A percentile compares a stretch with the other conserved stretches of the same genome.
These are phyloP conservation scores for Trichonephila inaurata DNA, from an alignment of 1,140 invertebrate genomes.

Conservation along the genomic window DNA sequence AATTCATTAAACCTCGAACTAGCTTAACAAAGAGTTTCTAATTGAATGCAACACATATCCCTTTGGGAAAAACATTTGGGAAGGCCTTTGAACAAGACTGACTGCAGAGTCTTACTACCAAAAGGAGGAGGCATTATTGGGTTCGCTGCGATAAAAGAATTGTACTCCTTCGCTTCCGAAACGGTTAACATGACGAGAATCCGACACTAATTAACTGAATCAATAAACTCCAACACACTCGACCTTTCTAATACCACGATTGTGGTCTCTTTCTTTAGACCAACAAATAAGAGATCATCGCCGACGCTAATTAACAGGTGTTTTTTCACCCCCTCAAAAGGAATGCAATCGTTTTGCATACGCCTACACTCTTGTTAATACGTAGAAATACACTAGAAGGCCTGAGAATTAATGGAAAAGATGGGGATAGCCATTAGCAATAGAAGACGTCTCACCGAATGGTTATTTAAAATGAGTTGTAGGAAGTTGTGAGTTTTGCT, in stretches of 20 bases:
- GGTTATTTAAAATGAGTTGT: neutral
- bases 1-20: too few relatives aligned
- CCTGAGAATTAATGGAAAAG: neutral
- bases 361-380: neutral
- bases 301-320: constrained; percentile 21
- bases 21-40: neutral
- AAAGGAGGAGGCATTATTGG: neutral
- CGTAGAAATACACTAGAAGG: neutral
- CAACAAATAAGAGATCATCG: constrained; percentile 4
- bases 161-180: neutral
- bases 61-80: neutral
- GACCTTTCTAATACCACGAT: neutral
- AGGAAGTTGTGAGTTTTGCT: too few relatives aligned
- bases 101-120: neutral
- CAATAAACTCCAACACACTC: constrained; percentile 24
- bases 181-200: neutral
- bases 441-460: neutral
- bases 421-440: neutral
- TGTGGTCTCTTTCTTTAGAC: neutral
- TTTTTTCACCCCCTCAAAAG: neutral
- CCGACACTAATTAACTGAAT: constrained; percentile 18
- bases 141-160: neutral
- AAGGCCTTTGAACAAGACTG: neutral
- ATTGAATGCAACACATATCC: neutral
- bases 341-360: neutral